These are phyloP conservation scores for Acipenser ruthenus DNA, from an alignment of 2,797 vertebrate genomes.

Conservation along the genomic window DNA sequence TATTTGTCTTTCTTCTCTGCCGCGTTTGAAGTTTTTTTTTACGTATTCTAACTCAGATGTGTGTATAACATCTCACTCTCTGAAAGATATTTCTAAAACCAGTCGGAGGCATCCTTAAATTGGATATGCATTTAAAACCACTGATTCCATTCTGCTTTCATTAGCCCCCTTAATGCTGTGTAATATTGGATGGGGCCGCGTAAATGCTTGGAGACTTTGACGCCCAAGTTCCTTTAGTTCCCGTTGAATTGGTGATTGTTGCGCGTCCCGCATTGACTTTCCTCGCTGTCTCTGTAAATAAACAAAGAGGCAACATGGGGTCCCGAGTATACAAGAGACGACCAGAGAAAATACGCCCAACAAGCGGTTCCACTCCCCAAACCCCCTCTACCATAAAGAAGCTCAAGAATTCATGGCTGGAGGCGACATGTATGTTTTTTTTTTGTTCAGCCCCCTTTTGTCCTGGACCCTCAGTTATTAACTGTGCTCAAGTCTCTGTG, in stretches of 20 bases:
- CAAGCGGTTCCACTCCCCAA: slow-evolving; percentile 44
- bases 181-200: slow-evolving; percentile 29
- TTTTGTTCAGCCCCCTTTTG: slow-evolving; percentile 55
- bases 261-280: slow-evolving; percentile 62
- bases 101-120: background rate
- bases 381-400: slow-evolving; percentile 24
- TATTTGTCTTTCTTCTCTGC: slow-evolving; percentile 59
- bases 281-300: slow-evolving; percentile 52
- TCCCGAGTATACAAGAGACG: slow-evolving; percentile 46
- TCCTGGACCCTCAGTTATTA: slow-evolving; percentile 67
- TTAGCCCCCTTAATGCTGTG: slow-evolving; percentile 36
- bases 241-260: background rate
- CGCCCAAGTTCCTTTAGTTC: background rate
- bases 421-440: slow-evolving; percentile 42
- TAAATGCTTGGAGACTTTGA: background rate
- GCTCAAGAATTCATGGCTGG: slow-evolving; percentile 40
- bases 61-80: slow-evolving; percentile 45
- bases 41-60: slow-evolving; percentile 46
- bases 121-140: background rate
- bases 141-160: background rate
- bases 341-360: slow-evolving; percentile 62
- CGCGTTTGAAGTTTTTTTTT: slow-evolving; percentile 53
- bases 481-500: slow-evolving; percentile 64
- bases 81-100: slow-evolving; percentile 20
- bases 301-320: slow-evolving; percentile 71